Evolutionary conservation across 2,797 vertebrate species (phyloP).

Genomic region (Mus caroli): DNA sequence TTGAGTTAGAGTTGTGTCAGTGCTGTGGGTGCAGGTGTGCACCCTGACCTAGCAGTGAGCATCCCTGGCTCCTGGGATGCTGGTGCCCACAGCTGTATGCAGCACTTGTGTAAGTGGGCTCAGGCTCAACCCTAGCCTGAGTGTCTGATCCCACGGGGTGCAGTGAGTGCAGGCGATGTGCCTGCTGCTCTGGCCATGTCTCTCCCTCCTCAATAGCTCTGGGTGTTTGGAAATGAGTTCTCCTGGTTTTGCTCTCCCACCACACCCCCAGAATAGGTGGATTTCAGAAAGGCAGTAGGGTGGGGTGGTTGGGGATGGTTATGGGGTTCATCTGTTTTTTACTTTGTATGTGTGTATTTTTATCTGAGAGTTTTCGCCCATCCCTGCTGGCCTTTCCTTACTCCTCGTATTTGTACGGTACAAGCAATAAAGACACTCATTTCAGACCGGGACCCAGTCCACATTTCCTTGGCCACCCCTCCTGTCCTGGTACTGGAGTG

Average conservation of each 20-base stretch:
- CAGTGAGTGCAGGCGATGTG: background rate
- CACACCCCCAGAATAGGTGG: conserved; percentile 14
- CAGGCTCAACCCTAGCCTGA: background rate
- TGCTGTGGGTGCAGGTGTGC: background rate
- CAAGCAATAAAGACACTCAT: conserved; percentile 86
- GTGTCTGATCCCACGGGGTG: background rate
- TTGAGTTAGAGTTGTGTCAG: background rate
- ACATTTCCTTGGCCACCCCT: background rate
- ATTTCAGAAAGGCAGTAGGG: conserved; percentile 61
- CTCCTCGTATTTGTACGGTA: conserved; percentile 85
- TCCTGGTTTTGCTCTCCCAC: conserved; percentile 52
- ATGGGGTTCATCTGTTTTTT: conserved; percentile 24
- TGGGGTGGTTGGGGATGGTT: conserved; percentile 1
- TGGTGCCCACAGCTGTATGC: background rate
- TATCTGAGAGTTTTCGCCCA: conserved; percentile 57
- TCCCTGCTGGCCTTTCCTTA: conserved; percentile 43
- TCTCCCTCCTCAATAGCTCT: background rate
- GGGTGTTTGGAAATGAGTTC: conserved; percentile 66
- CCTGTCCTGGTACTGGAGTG: background rate
- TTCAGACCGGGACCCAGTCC: conserved; percentile 63
- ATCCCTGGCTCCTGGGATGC: background rate
- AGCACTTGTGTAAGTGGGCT: background rate
- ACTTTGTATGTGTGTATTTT: conserved; percentile 65
- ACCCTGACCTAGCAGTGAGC: background rate
- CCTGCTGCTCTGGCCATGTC: conserved; percentile 1